A percentile compares a stretch with the other conserved stretches of the same genome.
These are phyloP conservation scores for Leucozona laternaria DNA, from an alignment of 2,888 invertebrate species.

Conservation along the genomic window DNA sequence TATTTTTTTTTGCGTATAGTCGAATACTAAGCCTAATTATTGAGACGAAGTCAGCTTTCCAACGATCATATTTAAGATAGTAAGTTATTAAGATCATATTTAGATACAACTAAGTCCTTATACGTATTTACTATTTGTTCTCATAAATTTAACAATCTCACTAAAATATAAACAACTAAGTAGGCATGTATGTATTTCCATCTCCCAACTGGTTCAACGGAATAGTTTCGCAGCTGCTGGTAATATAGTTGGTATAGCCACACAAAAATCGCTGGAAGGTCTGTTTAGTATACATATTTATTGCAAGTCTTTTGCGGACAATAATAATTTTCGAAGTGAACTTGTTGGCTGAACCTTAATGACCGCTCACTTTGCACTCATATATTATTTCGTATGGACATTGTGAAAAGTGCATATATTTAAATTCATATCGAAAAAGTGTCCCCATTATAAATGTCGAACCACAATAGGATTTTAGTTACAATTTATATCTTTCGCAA, in stretches of 20 bases:
- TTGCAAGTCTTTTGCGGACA: not conserved
- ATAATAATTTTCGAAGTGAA: not conserved
- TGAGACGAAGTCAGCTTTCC: no score
- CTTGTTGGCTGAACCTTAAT: not conserved
- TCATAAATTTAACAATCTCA: not conserved
- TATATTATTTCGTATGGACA: not conserved
- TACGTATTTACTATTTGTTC: not conserved
- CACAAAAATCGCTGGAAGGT: not conserved
- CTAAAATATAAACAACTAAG: not conserved
- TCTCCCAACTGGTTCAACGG: not conserved
- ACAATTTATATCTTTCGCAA: not conserved
- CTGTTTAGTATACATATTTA: not conserved
- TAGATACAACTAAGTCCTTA: no score
- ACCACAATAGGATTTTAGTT: not conserved
- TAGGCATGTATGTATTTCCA: not conserved
- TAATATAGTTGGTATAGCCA: not conserved
- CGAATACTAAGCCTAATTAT: no score
- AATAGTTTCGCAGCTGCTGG: not conserved
- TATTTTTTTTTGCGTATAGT: no score
- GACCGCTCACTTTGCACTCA: not conserved
- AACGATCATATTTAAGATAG: no score
- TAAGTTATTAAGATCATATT: no score
- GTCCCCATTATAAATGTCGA: not conserved
- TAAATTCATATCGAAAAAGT: not conserved
- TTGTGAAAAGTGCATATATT: not conserved